Percentiles rank a stretch among this genome's conserved stretches.
Evolutionary conservation across 2,113 vertebrate species (phyloP).

Genomic region (Grammomys surdaster): DNA sequence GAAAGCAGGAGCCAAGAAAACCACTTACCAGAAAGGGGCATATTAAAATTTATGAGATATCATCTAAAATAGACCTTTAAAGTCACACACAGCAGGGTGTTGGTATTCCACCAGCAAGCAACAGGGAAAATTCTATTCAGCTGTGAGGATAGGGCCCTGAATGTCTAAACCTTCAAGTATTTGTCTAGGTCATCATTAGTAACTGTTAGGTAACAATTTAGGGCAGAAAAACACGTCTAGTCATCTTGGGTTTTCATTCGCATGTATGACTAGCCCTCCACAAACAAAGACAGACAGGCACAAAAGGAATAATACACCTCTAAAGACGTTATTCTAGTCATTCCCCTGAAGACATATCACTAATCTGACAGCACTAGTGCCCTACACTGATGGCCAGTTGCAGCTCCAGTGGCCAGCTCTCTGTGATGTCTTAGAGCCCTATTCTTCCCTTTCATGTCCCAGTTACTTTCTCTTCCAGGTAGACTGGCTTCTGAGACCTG

Average conservation of each 20-base stretch:
- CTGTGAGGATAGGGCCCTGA: neutral
- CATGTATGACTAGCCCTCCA: neutral
- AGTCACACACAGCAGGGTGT: neutral
- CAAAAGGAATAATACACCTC: neutral
- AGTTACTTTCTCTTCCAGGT: neutral
- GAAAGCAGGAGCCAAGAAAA: neutral
- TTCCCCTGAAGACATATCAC: neutral
- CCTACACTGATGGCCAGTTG: neutral
- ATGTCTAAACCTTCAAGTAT: neutral
- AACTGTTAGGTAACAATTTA: neutral
- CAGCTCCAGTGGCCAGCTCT: neutral
- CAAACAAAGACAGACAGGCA: too few species aligned
- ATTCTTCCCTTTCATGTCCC: neutral
- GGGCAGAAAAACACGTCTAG: neutral
- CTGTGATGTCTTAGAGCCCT: accelerated
- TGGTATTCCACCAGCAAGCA: neutral
- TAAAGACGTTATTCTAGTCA: neutral
- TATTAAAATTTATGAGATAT: neutral
- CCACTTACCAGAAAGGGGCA: neutral
- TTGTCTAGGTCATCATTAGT: neutral
- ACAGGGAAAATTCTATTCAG: neutral
- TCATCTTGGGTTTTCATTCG: neutral
- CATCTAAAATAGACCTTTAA: neutral
- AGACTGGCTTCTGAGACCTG: neutral
- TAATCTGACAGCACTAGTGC: neutral